A percentile compares a stretch with the other conserved stretches of the same genome.
Evolutionary conservation across 1,140 invertebrate species (phyloP).

Genomic region (Eupristina koningsbergeri): DNA sequence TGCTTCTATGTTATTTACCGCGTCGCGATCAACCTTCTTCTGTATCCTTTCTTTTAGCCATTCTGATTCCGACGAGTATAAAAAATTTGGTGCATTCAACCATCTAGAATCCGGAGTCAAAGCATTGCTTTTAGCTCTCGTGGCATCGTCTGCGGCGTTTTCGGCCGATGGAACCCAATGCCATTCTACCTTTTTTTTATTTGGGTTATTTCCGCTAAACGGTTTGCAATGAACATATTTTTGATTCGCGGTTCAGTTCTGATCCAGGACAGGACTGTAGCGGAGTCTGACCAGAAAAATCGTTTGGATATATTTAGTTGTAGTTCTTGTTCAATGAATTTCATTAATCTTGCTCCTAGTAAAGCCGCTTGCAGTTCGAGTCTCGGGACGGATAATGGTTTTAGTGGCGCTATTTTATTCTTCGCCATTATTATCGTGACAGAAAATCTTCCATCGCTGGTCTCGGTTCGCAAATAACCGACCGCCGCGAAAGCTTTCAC

Average conservation of each 20-base stretch:
- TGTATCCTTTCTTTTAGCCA: background rate
- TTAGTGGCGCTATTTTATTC: background rate
- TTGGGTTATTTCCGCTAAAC: constrained; percentile 60
- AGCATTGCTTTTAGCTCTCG: background rate
- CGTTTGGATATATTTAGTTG: constrained; percentile 41
- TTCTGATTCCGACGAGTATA: background rate
- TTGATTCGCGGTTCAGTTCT: constrained; percentile 20
- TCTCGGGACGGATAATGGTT: background rate
- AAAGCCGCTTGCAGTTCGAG: background rate
- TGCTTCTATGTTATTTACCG: too few species aligned
- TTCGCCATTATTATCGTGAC: background rate
- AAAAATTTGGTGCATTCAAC: background rate
- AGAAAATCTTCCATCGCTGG: background rate
- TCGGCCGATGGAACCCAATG: too few species aligned
- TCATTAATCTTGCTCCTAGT: background rate
- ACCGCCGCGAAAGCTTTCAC: background rate
- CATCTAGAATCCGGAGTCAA: background rate
- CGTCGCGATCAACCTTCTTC: background rate
- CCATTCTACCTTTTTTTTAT: constrained; percentile 47
- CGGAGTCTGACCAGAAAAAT: constrained; percentile 49
- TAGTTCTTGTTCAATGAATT: background rate
- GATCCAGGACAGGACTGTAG: constrained; percentile 59
- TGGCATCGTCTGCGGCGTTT: constrained; percentile 62
- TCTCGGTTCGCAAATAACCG: background rate
- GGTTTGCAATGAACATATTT: constrained; percentile 59